A percentile compares a stretch with the other conserved stretches of the same genome.
phyloP scores from a whole-genome alignment of 2,888 invertebrate genomes.

The Lasioglossum marginatum region DNA sequence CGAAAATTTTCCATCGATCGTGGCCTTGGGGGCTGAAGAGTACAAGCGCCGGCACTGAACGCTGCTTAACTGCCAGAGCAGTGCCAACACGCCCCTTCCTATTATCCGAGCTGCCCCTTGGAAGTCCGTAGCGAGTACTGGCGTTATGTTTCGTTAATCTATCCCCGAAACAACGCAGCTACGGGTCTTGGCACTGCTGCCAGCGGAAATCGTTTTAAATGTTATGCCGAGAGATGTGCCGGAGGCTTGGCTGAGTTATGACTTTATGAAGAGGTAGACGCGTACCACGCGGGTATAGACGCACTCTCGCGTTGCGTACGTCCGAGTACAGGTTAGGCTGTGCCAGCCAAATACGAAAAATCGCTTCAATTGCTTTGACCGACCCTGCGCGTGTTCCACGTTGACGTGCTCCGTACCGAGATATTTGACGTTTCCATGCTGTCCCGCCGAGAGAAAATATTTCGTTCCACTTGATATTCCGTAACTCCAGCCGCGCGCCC shows the following conservation, averaged over 20 bases:
- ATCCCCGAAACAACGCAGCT: conserved; percentile 83
- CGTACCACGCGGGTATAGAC: conserved; percentile 58
- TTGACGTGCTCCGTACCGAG: conserved; percentile 42
- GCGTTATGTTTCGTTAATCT: conserved; percentile 84
- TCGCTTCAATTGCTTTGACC: conserved; percentile 58
- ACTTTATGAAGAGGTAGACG: conserved; percentile 82
- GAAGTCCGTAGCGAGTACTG: conserved; percentile 80
- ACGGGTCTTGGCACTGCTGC: conserved; percentile 83
- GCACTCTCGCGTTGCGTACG: conserved; percentile 46
- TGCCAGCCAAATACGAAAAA: conserved; percentile 59
- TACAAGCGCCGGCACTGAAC: conserved; percentile 74
- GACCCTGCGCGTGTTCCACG: conserved; percentile 15
- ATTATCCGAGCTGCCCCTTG: conserved; percentile 79
- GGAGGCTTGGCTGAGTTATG: conserved; percentile 81
- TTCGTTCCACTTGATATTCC: conserved; percentile 27
- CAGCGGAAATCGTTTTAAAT: conserved; percentile 85
- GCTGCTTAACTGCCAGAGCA: conserved; percentile 81
- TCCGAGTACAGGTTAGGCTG: conserved; percentile 19
- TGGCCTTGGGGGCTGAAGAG: conserved; percentile 61
- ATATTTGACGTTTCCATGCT: conserved; percentile 49
- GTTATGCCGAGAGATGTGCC: conserved; percentile 83
- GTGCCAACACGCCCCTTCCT: conserved; percentile 82
- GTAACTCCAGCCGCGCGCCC: not conserved
- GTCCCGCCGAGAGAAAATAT: conserved; percentile 30
- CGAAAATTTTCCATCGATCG: conserved; percentile 73